Conservation (phyloP, 2,113 vertebrate species). For the Mesitornis unicolor region DNA sequence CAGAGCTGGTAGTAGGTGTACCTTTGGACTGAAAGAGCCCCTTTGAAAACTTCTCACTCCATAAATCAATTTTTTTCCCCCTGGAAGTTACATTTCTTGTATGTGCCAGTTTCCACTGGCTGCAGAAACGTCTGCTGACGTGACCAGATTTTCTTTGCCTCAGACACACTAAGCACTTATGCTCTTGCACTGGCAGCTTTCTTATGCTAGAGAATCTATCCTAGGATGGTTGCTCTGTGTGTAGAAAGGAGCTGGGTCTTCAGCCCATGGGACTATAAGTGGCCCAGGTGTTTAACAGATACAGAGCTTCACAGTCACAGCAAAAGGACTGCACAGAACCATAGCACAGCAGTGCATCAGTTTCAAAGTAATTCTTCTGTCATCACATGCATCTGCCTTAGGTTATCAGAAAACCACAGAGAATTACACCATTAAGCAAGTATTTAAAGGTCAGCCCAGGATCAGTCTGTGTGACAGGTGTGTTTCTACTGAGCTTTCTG, state of each 20-base stretch:
- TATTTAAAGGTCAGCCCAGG: neutral
- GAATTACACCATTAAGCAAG: conserved; percentile 4
- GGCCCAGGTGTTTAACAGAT: neutral
- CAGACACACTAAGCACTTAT: neutral
- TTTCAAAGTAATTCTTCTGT: conserved; percentile 4
- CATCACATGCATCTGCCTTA: conserved; percentile 1
- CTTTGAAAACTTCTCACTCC: neutral
- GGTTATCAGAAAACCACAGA: neutral
- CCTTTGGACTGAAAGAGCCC: neutral
- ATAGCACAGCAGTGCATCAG: neutral
- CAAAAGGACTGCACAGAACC: neutral
- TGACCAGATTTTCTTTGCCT: neutral
- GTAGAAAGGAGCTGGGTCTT: neutral
- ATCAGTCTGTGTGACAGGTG: neutral
- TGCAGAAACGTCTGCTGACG: neutral
- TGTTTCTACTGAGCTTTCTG: neutral
- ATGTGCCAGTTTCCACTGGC: neutral
- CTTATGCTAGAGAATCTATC: neutral
- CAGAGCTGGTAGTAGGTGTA: neutral
- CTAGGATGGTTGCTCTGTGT: neutral
- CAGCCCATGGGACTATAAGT: neutral
- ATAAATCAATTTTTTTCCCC: neutral
- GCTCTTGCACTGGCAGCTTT: neutral
- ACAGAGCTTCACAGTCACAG: neutral
- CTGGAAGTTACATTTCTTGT: neutral